Base-by-base conservation (phyloP, 2,888 invertebrate species). In the Iselma pallidipennis region DNA sequence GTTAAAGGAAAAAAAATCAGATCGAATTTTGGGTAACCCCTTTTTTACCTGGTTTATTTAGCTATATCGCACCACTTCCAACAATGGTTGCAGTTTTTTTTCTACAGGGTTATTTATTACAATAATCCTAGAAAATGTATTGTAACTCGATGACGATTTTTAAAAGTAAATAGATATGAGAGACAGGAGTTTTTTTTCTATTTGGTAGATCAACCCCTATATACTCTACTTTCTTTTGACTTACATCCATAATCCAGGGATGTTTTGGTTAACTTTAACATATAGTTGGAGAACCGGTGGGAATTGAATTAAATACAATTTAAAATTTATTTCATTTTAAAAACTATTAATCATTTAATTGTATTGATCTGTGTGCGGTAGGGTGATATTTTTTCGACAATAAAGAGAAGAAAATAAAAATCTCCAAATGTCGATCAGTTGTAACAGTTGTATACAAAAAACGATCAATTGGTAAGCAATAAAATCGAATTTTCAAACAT, bases 131-230 rank as follows among this genome's bases (percentile, higher is more conserved):
- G 75, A 71, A 77, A 73, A 50, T 63, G 73, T 70, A 79, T 80
- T 80, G 79, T 79, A 71, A 72, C 72, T 78, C 78, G 74, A 79
- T 78, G 80, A 79, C 76, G 73, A 76, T 76, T 79, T 72, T 67
- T 68, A 75, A 74, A 70, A 69, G 75, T 72, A 71, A 78, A 75
- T 69, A 72, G 72, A 25, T n/a, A n/a, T n/a, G n/a, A n/a, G n/a
- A n/a, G n/a, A n/a, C n/a, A n/a, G n/a, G 55, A 26, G 26, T 21
- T 25, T 29, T 16, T 28, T 12, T 49, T 28, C 21, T 49, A 48
- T 10, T 21, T 48, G 25, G 26, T 14, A 37, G 26, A 49, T 49
- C 37, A 33, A 61, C 60, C 57, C 55, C 59, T 54, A 61, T 63
- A 53, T 64, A 58, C 62, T 71, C 66, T 61, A 68, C 57, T 68